Conservation (phyloP, 1,140 invertebrate genomes). For the Adelges cooleyi region DNA sequence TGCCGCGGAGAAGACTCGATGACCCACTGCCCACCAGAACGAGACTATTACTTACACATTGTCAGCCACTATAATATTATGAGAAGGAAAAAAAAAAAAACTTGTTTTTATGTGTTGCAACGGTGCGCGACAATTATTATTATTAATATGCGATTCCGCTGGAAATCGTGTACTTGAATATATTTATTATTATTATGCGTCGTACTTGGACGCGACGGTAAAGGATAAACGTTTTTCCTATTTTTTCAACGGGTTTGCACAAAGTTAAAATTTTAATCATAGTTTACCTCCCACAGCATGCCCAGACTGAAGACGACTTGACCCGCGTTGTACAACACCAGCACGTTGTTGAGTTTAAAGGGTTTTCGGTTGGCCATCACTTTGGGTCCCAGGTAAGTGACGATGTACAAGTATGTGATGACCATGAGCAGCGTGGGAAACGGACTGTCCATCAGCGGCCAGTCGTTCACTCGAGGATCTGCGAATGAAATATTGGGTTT, state of each 20-base stretch:
- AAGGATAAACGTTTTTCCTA: not conserved
- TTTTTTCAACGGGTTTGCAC: not conserved
- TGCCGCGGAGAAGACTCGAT: not conserved
- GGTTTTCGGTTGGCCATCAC: slow-evolving; percentile 81
- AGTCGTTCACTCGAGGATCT: slow-evolving; percentile 79
- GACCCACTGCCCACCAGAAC: slow-evolving; percentile 9
- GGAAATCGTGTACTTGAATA: too few relatives aligned
- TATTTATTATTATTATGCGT: too few relatives aligned
- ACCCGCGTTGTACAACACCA: slow-evolving; percentile 80
- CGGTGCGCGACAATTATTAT: not conserved
- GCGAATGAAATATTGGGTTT: slow-evolving; percentile 32
- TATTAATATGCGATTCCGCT: too few relatives aligned
- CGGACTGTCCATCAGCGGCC: slow-evolving; percentile 82
- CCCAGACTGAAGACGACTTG: slow-evolving; percentile 75
- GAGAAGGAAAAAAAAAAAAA: too few relatives aligned
- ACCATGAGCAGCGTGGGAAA: slow-evolving; percentile 74
- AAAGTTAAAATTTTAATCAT: not conserved
- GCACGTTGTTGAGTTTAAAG: slow-evolving; percentile 62
- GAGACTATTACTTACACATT: too few relatives aligned
- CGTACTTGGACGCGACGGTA: not conserved
- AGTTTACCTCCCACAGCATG: slow-evolving; percentile 77
- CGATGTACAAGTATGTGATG: slow-evolving; percentile 63
- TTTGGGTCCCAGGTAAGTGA: slow-evolving; percentile 67
- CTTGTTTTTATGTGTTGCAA: slow-evolving; percentile 6
- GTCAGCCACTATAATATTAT: too few relatives aligned